phyloP scores from a whole-genome alignment of 1,140 invertebrate species.

The Rhizoglyphus robini region DNA sequence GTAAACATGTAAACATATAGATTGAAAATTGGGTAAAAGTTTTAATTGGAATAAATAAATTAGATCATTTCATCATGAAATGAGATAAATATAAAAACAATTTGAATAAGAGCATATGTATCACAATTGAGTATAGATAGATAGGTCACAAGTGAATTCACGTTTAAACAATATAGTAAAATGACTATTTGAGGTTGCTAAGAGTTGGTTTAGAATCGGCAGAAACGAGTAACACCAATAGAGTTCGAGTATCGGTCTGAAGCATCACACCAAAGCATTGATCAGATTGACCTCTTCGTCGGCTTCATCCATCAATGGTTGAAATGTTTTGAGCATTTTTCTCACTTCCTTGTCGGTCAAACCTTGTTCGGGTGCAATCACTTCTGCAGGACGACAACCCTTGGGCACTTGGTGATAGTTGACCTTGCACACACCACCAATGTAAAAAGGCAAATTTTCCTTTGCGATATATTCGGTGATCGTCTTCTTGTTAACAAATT shows the following conservation, averaged over 20 bases:
- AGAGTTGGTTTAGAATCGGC: background rate
- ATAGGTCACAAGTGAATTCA: no score
- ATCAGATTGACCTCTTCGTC: constrained; percentile 9
- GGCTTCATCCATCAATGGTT: constrained; percentile 7
- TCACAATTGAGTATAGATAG: no score
- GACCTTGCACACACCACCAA: constrained; percentile 17
- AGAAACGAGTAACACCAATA: background rate
- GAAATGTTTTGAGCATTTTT: background rate
- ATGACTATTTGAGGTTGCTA: background rate
- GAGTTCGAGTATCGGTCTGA: no score
- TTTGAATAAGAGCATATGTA: no score
- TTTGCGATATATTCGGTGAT: constrained; percentile 21
- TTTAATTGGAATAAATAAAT: no score
- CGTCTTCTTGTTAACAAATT: constrained; percentile 21
- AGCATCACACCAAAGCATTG: background rate
- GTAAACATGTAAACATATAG: no score
- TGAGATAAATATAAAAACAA: no score
- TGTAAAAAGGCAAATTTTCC: constrained; percentile 23
- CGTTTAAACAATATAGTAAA: background rate
- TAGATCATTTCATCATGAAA: no score
- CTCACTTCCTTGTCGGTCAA: background rate
- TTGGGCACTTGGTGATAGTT: constrained; percentile 18
- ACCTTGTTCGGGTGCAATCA: constrained; percentile 16
- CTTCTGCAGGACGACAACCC: constrained; percentile 18
- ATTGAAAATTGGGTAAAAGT: no score